Base-by-base conservation (phyloP, 2,797 vertebrate genomes). In the Falco cherrug region DNA sequence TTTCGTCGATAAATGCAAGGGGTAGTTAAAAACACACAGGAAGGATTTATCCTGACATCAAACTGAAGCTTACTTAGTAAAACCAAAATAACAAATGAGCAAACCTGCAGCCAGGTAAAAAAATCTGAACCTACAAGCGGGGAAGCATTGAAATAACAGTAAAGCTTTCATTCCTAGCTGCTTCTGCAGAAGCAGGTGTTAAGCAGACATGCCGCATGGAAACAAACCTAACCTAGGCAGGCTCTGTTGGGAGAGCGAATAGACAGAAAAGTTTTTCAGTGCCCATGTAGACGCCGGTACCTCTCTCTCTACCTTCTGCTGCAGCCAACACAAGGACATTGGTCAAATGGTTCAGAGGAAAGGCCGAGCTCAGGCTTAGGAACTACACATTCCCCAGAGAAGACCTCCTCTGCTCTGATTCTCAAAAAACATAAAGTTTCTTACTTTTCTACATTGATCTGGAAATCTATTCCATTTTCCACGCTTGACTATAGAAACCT, bases 391-490 rank as follows among this genome's bases (percentile, higher is more conserved):
- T 91, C 89, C 76, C 76, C 70, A 64, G 51, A 81, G 94, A 48
- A 71, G 69, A 59, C 15, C 12, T 80, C 43, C 33, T 67, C 74
- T 79, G 35, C 29, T 92, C 70, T 26, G 33, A 53, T 37, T 82
- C 84, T 53, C 39, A 18, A 57, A 78, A 89, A 61, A 61, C 71
- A n/a, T 73, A 59, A 90, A 89, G 22, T 92, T 75, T 96, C 91
- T 93, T 84, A 81, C 93, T 95, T 94, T 93, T 95, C 93, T 82
- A 16, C 90, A 82, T 90, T 88, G 95, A 96, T 98, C 94, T 96
- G 89, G 92, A 97, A 97, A 97, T 94, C 93, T 87, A 60, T 79
- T 95, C 84, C 74, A 87, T 97, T 97, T 97, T 96, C 95, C 83
- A 69, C 33, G 39, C 89, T 95, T 95, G 68, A 95, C 93, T 91